Base-by-base conservation (phyloP, 2,113 vertebrate species). In the Stomatorhinus ivindoensis region DNA sequence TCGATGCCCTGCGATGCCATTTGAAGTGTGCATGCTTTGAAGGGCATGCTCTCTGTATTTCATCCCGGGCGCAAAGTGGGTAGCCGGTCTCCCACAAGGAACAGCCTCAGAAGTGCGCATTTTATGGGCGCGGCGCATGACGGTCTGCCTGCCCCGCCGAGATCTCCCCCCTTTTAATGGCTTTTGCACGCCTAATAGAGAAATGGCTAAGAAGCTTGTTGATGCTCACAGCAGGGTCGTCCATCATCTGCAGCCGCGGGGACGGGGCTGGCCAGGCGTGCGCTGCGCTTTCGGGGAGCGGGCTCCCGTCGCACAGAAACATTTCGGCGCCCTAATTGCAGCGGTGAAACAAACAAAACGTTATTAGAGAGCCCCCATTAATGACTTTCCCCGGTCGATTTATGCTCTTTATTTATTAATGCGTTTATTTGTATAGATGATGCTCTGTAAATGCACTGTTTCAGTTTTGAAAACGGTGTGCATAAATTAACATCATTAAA, bases 141-240 rank as follows among this genome's bases (percentile, higher is more conserved):
- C 42, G 39, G 91, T 92, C 91, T 88, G 88, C 89, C 90, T 87
- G 90, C 89, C 84, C 90, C 89, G 65, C n/a, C 48, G 24, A 92
- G 91, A 92, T 94, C 92, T 92, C 92, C 89, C 90, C 88, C 55
- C 50, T 89, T 91, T 93, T 93, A 93, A 94, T 93, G 91, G 92
- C 91, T 92, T 92, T 93, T 92, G 92, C 89, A 90, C 89, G 90
- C 86, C 91, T 92, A 91, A 93, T 92, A 92, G 90, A 91, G 91
- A 92, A 94, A 92, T 89, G 89, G 51, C 88, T 93, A 92, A 86
- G 93, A 94, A 94, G 91, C 88, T 91, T 91, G 17, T 88, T 89
- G 91, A 89, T 90, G 89, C 65, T 76, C 69, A 76, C 91, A 88
- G 90, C 87, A 69, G 89, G 88, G 91, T 35, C 46, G 53, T 87